Base-by-base conservation (phyloP, 2,888 invertebrate genomes). In the Catocala fraxini region DNA sequence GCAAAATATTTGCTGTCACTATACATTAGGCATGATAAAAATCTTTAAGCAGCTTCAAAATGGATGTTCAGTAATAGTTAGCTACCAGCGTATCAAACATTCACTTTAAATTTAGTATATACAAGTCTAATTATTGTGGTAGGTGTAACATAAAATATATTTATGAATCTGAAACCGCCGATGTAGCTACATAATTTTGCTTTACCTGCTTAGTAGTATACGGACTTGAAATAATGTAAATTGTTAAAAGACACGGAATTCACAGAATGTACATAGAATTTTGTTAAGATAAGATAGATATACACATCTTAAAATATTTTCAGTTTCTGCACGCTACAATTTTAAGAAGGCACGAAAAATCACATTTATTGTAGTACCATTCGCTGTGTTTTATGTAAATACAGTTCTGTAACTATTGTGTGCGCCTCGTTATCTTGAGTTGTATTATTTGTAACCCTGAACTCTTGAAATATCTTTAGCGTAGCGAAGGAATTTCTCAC, bases 371-470 rank as follows among this genome's bases (percentile, higher is more conserved):
- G 58, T 70, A 75, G 69, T 61, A 58, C 63, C 57, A 60, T 60
- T 70, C 63, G 66, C 56, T 73, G 71, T 63, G 71, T 71, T 70
- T 77, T 76, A 74, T 78, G 72, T 71, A 82, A 82, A 82, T 75
- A 79, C 63, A 70, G 55, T 77, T 79, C 77, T 73, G 75, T 70
- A 75, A 77, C 75, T 80, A 80, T 79, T 85, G 88, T 87, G 77
- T 89, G 86, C 89, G 87, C 80, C 85, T 91, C 88, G 88, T 91
- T 91, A 91, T 83, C 85, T 85, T 74, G 75, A 82, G 83, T 79
- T 83, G 77, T 72, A 80, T 81, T 89, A 86, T 89, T 89, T 89
- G 80, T 77, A 71, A 7, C 35, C 4, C 71, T 83, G 72, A 74
- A 78, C 75, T 72, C 83, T 84, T 69, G 71, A 81, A 82, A 77